phyloP scores from a whole-genome alignment of 2,797 vertebrate genomes.

The Dendrocincla tyrannina region DNA sequence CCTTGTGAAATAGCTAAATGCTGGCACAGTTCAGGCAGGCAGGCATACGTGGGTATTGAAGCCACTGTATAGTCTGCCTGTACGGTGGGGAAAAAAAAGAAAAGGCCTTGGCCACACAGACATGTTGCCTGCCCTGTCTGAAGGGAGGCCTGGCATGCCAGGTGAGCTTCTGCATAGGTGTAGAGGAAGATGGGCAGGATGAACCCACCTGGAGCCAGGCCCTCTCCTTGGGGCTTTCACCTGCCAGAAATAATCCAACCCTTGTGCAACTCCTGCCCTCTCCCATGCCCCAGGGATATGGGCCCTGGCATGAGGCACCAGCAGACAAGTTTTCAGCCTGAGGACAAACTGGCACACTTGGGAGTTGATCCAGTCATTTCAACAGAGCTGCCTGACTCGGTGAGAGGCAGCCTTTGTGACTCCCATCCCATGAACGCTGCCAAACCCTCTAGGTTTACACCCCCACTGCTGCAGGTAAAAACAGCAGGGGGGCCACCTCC shows the following conservation, averaged over 20 bases:
- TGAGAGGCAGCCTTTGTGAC: not conserved
- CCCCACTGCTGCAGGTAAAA: not conserved
- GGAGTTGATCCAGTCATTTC: not conserved
- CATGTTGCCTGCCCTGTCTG: not conserved
- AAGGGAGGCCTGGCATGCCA: not conserved
- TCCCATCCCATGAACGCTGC: not conserved
- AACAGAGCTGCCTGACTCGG: not conserved
- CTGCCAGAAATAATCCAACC: not conserved
- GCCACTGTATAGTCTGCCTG: not conserved
- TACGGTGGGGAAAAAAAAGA: accelerated
- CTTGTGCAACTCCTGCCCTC: not conserved
- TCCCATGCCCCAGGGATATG: not conserved
- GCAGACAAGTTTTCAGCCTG: not conserved
- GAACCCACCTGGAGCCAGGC: not conserved
- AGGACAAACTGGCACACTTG: not conserved
- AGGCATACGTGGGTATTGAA: not conserved
- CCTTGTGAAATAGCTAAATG: not conserved
- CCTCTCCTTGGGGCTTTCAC: not conserved
- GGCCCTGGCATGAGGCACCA: not conserved
- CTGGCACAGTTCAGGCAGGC: not conserved
- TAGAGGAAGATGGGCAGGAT: not conserved
- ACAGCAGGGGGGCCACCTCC: not conserved
- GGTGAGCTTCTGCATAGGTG: not conserved
- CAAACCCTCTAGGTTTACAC: not conserved
- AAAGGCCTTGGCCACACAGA: not conserved